Evolutionary conservation across 2,888 invertebrate genomes (phyloP).

Genomic region (Venusia cambrica): DNA sequence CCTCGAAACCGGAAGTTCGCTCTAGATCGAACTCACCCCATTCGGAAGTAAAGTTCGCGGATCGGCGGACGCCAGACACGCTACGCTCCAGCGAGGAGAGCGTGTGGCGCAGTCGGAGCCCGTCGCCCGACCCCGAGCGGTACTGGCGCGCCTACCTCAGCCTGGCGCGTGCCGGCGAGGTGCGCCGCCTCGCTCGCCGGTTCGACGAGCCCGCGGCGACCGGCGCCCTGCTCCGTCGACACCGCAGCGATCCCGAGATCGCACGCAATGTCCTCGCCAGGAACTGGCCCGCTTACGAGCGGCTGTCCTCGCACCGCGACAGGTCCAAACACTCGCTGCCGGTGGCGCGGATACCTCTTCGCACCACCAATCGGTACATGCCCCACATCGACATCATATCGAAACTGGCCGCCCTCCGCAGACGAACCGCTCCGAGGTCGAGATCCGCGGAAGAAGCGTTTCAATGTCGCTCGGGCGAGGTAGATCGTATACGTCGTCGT

Average conservation of each 20-base stretch:
- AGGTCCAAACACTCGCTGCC: slow-evolving; percentile 78
- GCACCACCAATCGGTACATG: slow-evolving; percentile 88
- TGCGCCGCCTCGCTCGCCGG: slow-evolving; percentile 87
- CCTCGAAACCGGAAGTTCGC: slow-evolving; percentile 64
- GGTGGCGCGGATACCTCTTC: slow-evolving; percentile 82
- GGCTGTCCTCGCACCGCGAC: slow-evolving; percentile 46
- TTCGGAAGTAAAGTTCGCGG: slow-evolving; percentile 69
- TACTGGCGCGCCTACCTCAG: slow-evolving; percentile 86
- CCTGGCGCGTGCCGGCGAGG: slow-evolving; percentile 88
- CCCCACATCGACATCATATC: slow-evolving; percentile 95
- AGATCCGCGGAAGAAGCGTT: slow-evolving; percentile 72
- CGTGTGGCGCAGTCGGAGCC: slow-evolving; percentile 85
- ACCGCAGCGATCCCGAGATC: slow-evolving; percentile 90
- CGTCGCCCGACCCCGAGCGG: slow-evolving; percentile 87
- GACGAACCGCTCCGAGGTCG: slow-evolving; percentile 67
- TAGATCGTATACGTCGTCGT: slow-evolving; percentile 85
- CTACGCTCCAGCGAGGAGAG: slow-evolving; percentile 84
- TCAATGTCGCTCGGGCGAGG: slow-evolving; percentile 84
- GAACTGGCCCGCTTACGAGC: slow-evolving; percentile 72
- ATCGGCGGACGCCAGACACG: slow-evolving; percentile 76
- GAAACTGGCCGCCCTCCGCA: slow-evolving; percentile 86
- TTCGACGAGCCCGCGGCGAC: slow-evolving; percentile 86
- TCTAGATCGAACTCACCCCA: slow-evolving; percentile 78
- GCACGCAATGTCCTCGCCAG: slow-evolving; percentile 80
- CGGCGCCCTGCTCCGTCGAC: slow-evolving; percentile 79